Base-by-base conservation (phyloP, 2,888 invertebrate species). In the Athalia circularis region DNA sequence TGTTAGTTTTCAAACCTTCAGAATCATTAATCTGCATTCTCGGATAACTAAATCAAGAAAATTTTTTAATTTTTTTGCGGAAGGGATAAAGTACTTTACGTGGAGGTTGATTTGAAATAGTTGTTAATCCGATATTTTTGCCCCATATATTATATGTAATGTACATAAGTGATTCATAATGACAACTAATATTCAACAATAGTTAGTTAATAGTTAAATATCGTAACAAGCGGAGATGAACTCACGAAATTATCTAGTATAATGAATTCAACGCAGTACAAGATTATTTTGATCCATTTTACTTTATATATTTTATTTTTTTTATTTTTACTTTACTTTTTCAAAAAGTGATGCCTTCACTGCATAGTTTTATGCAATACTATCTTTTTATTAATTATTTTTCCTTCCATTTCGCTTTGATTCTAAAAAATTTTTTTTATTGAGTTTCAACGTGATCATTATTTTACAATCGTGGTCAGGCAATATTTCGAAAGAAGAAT, bases 151-250 rank as follows among this genome's bases (percentile, higher is more conserved):
- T 79, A 77, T 80, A 62, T 80, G 77, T 81, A 80, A 84, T 83
- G 82, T 82, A 82, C 81, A 84, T 83, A 83, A 79, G 82, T 82
- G 80, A 78, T 80, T 80, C 78, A 82, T 80, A 81, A 80, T 79
- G 80, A 79, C 80, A 83, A 82, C 81, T 80, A 79, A 80, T 83
- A 80, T 79, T 83, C 79, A 81, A 81, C 74, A 80, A 75, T 82
- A 80, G 82, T 80, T 72, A 80, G 81, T 84, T 80, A 83, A 82
- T 83, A 82, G 82, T 83, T 82, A 82, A 83, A 83, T 84, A 84
- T 29, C 29, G 2, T 81, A 80, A 84, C 78, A 79, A 81, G 81
- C 81, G 75, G 77, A 78, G 75, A n/a, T 80, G 72, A 62, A 77
- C 48, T 77, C 70, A 77, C 78, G 70, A 79, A 80, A 65, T 74